These are phyloP conservation scores for Esperia sulphurella DNA, from an alignment of 2,888 invertebrate species.

Conservation along the genomic window DNA sequence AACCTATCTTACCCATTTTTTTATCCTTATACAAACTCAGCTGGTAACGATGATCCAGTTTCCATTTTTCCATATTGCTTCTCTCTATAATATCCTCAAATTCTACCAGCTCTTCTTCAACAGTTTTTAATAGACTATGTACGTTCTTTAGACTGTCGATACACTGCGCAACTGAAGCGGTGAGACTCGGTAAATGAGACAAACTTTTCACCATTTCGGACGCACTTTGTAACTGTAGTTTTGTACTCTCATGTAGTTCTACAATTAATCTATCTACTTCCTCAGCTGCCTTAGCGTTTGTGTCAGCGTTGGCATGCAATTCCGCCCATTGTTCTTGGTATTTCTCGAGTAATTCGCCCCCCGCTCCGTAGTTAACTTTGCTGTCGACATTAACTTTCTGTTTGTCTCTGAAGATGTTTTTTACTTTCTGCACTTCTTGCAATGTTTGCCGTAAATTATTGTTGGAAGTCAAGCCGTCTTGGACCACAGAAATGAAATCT, in stretches of 20 bases:
- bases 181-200: slow-evolving; percentile 53
- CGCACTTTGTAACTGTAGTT: slow-evolving; percentile 49
- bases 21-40: slow-evolving; percentile 84
- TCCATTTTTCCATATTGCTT: slow-evolving; percentile 84
- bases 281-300: slow-evolving; percentile 82
- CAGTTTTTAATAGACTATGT: slow-evolving; percentile 78
- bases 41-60: slow-evolving; percentile 85
- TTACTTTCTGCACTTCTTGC: slow-evolving; percentile 68
- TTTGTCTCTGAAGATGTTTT: slow-evolving; percentile 64
- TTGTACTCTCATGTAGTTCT: slow-evolving; percentile 52
- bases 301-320: slow-evolving; percentile 83
- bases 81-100: slow-evolving; percentile 85
- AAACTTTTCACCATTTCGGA: slow-evolving; percentile 56
- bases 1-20: slow-evolving; percentile 79
- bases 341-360: slow-evolving; percentile 83
- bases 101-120: slow-evolving; percentile 81
- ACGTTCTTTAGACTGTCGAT: slow-evolving; percentile 73
- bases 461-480: slow-evolving; percentile 64
- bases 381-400: slow-evolving; percentile 49
- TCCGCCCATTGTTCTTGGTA: slow-evolving; percentile 86
- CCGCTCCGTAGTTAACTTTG: slow-evolving; percentile 79
- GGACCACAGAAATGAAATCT: slow-evolving; percentile 70
- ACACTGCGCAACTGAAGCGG: slow-evolving; percentile 71
- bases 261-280: slow-evolving; percentile 64
- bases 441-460: slow-evolving; percentile 62